Conservation (phyloP, 2,797 vertebrate genomes). For the Pampus argenteus region DNA sequence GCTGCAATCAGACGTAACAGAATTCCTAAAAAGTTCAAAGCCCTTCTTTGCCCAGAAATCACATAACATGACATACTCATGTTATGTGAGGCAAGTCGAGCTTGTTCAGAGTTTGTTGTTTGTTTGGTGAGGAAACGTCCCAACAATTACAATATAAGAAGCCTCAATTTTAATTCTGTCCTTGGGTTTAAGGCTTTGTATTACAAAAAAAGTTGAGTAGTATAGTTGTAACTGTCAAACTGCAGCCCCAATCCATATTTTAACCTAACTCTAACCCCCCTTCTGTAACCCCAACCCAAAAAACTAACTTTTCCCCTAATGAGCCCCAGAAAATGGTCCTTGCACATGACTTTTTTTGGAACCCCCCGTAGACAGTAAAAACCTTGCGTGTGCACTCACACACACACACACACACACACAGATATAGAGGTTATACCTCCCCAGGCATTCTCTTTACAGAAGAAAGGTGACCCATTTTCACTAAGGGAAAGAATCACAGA, state of each 20-base stretch:
- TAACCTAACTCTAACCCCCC: background rate
- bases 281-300: background rate
- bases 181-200: background rate
- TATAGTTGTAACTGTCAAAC: background rate
- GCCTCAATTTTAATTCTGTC: background rate
- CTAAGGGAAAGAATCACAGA: conserved; percentile 59
- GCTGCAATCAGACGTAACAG: conserved; percentile 1
- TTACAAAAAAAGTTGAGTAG: background rate
- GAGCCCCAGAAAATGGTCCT: conserved; percentile 65
- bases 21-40: background rate
- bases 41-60: background rate
- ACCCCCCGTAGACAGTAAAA: conserved; percentile 47
- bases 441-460: conserved; percentile 59
- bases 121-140: background rate
- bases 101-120: too few relatives aligned
- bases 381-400: conserved; percentile 2
- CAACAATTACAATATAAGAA: background rate
- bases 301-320: conserved; percentile 38
- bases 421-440: conserved; percentile 62
- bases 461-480: conserved; percentile 82
- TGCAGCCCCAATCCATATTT: conserved; percentile 17
- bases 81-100: background rate
- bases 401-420: conserved; percentile 22
- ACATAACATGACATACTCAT: conserved; percentile 13
- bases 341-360: conserved; percentile 59